Conservation (phyloP, 2,888 invertebrate genomes). For the Agonopterix subpropinquella region DNA sequence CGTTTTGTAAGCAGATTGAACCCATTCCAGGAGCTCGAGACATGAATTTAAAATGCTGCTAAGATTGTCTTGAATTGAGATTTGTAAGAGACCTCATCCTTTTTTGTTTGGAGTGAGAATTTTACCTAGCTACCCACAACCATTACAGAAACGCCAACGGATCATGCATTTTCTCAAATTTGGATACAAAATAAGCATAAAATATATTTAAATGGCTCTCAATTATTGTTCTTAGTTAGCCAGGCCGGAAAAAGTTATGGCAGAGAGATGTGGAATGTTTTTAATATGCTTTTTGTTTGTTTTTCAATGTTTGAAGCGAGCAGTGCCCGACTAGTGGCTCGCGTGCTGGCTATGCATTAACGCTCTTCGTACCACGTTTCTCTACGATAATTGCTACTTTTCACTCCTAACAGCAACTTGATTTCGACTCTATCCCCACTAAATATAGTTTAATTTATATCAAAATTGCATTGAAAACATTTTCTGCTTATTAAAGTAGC, state of each 20-base stretch:
- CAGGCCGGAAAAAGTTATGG: no score
- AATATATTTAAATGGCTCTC: no score
- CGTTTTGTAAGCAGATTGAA: constrained; percentile 38
- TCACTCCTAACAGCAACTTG: constrained; percentile 17
- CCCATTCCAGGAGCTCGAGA: constrained; percentile 32
- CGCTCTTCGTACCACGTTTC: constrained; percentile 30
- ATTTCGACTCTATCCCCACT: constrained; percentile 19
- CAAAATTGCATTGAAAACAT: not conserved
- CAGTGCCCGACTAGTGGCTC: constrained; percentile 21
- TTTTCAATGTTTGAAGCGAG: constrained; percentile 16
- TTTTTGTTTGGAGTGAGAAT: no score
- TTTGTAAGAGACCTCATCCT: constrained; percentile 12
- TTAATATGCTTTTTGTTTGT: constrained; percentile 15
- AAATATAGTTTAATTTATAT: constrained; percentile 12
- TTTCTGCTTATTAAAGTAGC: not conserved
- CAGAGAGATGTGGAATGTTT: no score
- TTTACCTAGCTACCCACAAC: no score
- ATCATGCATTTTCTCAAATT: no score
- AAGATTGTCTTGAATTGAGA: constrained; percentile 13
- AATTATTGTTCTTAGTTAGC: no score
- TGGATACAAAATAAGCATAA: no score
- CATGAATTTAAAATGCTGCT: constrained; percentile 37
- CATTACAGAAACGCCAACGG: no score
- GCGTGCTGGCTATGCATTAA: constrained; percentile 45
- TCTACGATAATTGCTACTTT: constrained; percentile 42